A percentile compares a stretch with the other conserved stretches of the same genome.
Evolutionary conservation across 2,797 vertebrate genomes (phyloP).

Genomic region (Clarias laeviceps): DNA sequence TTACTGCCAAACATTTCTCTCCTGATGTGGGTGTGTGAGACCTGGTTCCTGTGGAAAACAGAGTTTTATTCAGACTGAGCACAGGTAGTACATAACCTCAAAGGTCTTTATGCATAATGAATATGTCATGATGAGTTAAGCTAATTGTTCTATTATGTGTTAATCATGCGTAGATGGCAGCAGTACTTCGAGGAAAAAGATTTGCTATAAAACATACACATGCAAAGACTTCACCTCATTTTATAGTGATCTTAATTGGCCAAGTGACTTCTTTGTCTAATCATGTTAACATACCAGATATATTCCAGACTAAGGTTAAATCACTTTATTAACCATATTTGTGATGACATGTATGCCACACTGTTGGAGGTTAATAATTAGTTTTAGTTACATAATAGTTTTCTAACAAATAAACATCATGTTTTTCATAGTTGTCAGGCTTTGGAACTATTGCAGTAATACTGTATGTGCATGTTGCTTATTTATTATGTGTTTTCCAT

Average conservation of each 20-base stretch:
- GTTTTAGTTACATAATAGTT: too few species aligned
- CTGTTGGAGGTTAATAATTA: background rate
- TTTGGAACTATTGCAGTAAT: background rate
- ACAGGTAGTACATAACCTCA: conserved; percentile 70
- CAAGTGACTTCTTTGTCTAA: conserved; percentile 50
- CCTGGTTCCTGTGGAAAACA: conserved; percentile 11
- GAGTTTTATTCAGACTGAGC: conserved; percentile 61
- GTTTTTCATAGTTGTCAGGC: background rate
- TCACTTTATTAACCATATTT: conserved; percentile 46
- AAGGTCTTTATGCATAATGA: conserved; percentile 62
- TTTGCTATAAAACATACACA: conserved; percentile 54
- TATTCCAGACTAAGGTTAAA: conserved; percentile 38
- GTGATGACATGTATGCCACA: background rate
- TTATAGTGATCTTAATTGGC: conserved; percentile 64
- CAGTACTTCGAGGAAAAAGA: conserved; percentile 66
- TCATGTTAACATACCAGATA: conserved; percentile 48
- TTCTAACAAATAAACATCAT: background rate
- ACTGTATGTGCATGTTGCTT: background rate
- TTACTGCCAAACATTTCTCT: conserved; percentile 30
- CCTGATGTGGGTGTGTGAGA: conserved; percentile 31
- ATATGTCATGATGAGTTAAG: conserved; percentile 65
- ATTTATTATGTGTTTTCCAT: background rate
- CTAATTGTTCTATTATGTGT: conserved; percentile 76
- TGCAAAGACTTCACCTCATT: conserved; percentile 64
- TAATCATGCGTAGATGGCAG: conserved; percentile 75